phyloP scores from a whole-genome alignment of 2,113 vertebrate genomes.

The Epinephelus moara region DNA sequence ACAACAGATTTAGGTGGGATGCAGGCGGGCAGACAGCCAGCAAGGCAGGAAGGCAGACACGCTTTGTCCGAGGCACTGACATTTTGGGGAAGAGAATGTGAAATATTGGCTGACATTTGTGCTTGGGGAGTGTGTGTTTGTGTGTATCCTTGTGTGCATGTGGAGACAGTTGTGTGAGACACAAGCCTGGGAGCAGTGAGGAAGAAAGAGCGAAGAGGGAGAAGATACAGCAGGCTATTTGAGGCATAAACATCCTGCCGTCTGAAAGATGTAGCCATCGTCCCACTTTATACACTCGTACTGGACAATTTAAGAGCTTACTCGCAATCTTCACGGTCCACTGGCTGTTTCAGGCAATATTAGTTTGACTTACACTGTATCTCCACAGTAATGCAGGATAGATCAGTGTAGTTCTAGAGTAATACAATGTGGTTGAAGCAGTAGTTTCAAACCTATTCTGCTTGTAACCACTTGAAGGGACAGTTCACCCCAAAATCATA shows the following conservation, averaged over 20 bases:
- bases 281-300: slow-evolving; percentile 25
- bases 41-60: slow-evolving; percentile 31
- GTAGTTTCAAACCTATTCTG: not conserved
- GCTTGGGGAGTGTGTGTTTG: slow-evolving; percentile 1
- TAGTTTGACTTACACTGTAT: not conserved
- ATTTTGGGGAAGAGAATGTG: slow-evolving; percentile 75
- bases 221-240: slow-evolving; percentile 35
- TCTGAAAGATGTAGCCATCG: slow-evolving; percentile 27
- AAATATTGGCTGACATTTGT: slow-evolving; percentile 80
- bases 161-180: slow-evolving; percentile 36
- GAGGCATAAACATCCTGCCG: slow-evolving; percentile 34
- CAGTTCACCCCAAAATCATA: too few species aligned
- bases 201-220: slow-evolving; percentile 29
- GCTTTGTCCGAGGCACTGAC: slow-evolving; percentile 72
- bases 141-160: slow-evolving; percentile 5
- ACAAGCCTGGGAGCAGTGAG: slow-evolving; percentile 43
- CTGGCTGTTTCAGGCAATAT: slow-evolving; percentile 27
- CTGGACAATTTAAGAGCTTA: slow-evolving; percentile 42
- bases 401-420: not conserved
- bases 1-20: slow-evolving; percentile 55
- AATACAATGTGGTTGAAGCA: not conserved
- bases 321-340: slow-evolving; percentile 9
- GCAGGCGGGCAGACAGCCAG: slow-evolving; percentile 37
- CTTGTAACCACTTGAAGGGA: not conserved
- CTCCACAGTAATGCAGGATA: slow-evolving; percentile 1